Evolutionary conservation across 2,888 invertebrate species (phyloP).

Genomic region (Hypercompe scribonia): DNA sequence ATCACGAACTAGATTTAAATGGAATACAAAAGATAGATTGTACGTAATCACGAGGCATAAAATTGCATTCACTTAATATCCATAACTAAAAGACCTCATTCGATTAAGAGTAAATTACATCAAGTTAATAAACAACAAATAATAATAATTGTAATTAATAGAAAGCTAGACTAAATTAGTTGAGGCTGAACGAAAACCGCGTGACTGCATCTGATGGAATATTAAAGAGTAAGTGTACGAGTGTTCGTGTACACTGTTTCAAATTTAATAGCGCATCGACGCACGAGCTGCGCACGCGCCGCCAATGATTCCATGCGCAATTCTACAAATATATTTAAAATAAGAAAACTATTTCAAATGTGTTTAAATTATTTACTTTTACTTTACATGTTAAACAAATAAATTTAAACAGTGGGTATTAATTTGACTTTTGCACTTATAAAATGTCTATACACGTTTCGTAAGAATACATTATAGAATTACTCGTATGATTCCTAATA

Average conservation of each 20-base stretch:
- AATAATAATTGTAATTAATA: slow-evolving; percentile 32
- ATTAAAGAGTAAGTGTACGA: slow-evolving; percentile 60
- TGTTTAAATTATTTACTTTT: background rate
- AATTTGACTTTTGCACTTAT: background rate
- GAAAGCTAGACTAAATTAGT: slow-evolving; percentile 37
- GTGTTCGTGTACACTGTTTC: slow-evolving; percentile 66
- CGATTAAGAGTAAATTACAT: slow-evolving; percentile 18
- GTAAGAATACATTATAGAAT: background rate
- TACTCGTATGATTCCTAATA: background rate
- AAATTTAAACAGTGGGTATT: background rate
- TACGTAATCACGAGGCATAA: slow-evolving; percentile 7
- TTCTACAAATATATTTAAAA: slow-evolving; percentile 57
- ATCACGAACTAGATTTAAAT: slow-evolving; percentile 1
- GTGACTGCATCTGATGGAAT: slow-evolving; percentile 55
- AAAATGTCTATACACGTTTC: background rate
- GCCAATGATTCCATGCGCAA: slow-evolving; percentile 72
- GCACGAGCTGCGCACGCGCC: slow-evolving; percentile 80
- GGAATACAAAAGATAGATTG: background rate
- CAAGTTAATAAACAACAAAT: slow-evolving; percentile 26
- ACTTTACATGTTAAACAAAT: background rate
- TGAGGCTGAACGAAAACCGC: slow-evolving; percentile 34
- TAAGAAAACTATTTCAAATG: background rate
- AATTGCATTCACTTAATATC: slow-evolving; percentile 15
- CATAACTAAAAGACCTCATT: slow-evolving; percentile 15
- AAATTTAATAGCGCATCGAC: slow-evolving; percentile 74